phyloP scores from a whole-genome alignment of 2,888 invertebrate species.

The Tiphia femorata region DNA sequence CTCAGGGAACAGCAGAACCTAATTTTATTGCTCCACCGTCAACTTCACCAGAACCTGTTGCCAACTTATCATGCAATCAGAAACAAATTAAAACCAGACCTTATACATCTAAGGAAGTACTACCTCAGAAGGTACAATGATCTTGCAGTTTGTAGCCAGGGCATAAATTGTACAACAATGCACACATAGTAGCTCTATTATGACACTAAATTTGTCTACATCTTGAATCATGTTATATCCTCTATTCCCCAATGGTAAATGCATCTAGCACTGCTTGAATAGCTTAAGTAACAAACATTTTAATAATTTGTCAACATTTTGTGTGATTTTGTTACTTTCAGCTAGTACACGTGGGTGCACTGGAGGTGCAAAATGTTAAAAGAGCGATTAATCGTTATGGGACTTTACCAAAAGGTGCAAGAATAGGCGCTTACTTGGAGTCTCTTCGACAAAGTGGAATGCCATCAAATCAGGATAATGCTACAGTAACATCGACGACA shows the following conservation, averaged over 20 bases:
- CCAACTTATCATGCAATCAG: constrained; percentile 71
- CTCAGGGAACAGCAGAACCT: constrained; percentile 62
- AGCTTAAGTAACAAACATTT: constrained; percentile 1
- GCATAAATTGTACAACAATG: constrained; percentile 15
- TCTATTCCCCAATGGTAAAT: constrained; percentile 43
- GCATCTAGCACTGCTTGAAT: constrained; percentile 65
- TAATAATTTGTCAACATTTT: constrained; percentile 1
- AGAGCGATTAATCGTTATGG: constrained; percentile 96
- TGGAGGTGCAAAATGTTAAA: constrained; percentile 96
- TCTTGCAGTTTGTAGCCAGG: constrained; percentile 25
- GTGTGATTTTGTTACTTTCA: constrained; percentile 43
- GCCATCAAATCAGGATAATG: constrained; percentile 68
- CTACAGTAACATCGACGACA: constrained; percentile 37
- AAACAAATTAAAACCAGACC: constrained; percentile 73
- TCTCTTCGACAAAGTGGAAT: constrained; percentile 87
- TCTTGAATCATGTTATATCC: constrained; percentile 6
- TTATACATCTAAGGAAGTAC: constrained; percentile 72
- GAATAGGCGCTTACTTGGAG: constrained; percentile 96
- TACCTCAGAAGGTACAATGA: constrained; percentile 64
- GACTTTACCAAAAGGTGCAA: constrained; percentile 94
- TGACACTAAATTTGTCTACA: constrained; percentile 4
- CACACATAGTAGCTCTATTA: constrained; percentile 9
- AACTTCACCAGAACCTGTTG: constrained; percentile 69
- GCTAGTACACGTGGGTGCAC: constrained; percentile 88
- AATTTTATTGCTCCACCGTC: constrained; percentile 67